A percentile compares a stretch with the other conserved stretches of the same genome.
Conservation (phyloP, 2,888 invertebrate genomes). For the Cloeon dipterum region DNA sequence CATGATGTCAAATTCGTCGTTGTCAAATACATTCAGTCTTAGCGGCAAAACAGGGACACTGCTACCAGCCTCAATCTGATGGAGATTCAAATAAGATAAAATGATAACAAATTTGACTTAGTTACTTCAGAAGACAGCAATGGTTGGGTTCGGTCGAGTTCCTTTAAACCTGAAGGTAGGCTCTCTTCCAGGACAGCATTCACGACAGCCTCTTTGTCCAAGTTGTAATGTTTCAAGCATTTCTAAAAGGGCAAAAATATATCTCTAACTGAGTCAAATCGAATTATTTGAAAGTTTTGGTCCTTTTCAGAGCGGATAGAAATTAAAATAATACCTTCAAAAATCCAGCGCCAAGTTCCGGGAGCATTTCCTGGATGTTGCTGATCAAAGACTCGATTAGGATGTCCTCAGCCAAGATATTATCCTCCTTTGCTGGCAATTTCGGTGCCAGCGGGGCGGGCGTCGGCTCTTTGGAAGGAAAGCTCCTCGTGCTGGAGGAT, state of each 20-base stretch:
- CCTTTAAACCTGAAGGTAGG: constrained; percentile 25
- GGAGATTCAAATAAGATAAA: too few species aligned
- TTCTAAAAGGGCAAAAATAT: constrained; percentile 22
- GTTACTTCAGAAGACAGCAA: background rate
- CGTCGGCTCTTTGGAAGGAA: background rate
- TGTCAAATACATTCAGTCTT: constrained; percentile 44
- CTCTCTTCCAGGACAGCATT: constrained; percentile 60
- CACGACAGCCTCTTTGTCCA: constrained; percentile 51
- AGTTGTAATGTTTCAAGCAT: constrained; percentile 54
- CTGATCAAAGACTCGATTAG: constrained; percentile 25
- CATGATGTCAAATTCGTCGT: constrained; percentile 55
- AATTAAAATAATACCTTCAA: constrained; percentile 21
- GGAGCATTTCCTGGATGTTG: constrained; percentile 51
- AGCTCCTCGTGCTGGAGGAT: background rate
- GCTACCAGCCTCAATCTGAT: background rate
- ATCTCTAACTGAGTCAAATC: too few species aligned
- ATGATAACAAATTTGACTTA: background rate
- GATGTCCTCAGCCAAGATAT: too few species aligned
- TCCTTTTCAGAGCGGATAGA: too few species aligned
- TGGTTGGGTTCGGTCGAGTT: constrained; percentile 26
- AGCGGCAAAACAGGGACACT: background rate
- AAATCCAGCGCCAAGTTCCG: constrained; percentile 56
- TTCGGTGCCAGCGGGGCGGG: background rate
- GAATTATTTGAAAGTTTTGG: too few species aligned
- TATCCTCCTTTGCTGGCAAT: background rate